These are phyloP conservation scores for Gasteruption jaculator DNA, from an alignment of 2,888 invertebrate genomes.

Conservation along the genomic window DNA sequence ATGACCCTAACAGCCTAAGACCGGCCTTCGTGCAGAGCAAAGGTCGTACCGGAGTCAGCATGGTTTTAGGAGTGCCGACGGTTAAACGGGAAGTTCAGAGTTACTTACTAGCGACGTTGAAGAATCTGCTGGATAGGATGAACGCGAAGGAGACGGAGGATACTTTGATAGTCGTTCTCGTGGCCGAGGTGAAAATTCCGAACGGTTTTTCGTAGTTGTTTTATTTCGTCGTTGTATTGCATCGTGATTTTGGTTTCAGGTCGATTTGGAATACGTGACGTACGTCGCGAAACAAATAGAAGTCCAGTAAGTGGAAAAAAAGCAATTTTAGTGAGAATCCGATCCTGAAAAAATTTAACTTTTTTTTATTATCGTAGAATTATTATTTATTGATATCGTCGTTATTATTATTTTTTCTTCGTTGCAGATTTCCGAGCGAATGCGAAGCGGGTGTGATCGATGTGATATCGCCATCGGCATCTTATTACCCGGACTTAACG, in stretches of 20 bases:
- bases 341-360: not conserved
- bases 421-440: constrained; percentile 67
- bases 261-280: constrained; percentile 70
- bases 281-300: constrained; percentile 74
- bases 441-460: constrained; percentile 81
- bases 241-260: constrained; percentile 53
- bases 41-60: constrained; percentile 69
- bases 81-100: constrained; percentile 83
- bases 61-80: constrained; percentile 87
- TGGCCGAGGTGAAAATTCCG: constrained; percentile 65
- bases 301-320: constrained; percentile 59
- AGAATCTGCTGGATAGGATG: constrained; percentile 79
- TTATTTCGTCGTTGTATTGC: constrained; percentile 6
- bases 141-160: constrained; percentile 68
- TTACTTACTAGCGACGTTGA: constrained; percentile 80
- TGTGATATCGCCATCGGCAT: constrained; percentile 77
- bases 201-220: constrained; percentile 1
- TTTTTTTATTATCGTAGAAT: not conserved
- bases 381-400: not conserved
- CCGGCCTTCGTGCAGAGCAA: constrained; percentile 76
- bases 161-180: constrained; percentile 78
- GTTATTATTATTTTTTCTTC: constrained; percentile 10
- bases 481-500: constrained; percentile 85
- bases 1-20: constrained; percentile 70
- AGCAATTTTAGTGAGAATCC: not conserved